These are phyloP conservation scores for Ellobius talpinus DNA, from an alignment of 2,113 vertebrate species.

Conservation along the genomic window DNA sequence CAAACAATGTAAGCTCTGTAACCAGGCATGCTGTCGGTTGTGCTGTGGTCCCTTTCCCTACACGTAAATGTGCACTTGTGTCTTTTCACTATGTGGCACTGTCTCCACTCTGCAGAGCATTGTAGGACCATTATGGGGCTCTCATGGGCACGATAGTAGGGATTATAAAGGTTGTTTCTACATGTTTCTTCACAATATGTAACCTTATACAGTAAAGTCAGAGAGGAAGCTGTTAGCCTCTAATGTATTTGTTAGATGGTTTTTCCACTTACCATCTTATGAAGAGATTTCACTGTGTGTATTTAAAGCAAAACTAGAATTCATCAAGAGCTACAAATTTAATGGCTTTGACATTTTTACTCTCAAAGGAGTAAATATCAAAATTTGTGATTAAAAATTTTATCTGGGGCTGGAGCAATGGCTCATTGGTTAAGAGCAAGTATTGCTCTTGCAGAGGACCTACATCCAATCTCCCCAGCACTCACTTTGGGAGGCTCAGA, in stretches of 20 bases:
- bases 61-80: constrained; percentile 15
- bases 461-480: too few species aligned
- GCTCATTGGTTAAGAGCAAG: not conserved
- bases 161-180: constrained; percentile 31
- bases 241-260: not conserved
- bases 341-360: not conserved
- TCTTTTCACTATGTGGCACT: not conserved
- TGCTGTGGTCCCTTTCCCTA: not conserved
- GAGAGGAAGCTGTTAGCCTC: not conserved
- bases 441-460: not conserved
- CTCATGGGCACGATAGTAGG: not conserved
- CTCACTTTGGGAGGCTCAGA: not conserved
- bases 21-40: not conserved
- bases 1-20: constrained; percentile 70
- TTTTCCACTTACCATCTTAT: not conserved
- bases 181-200: not conserved
- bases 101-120: not conserved
- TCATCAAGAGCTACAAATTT: not conserved
- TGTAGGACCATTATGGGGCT: constrained; percentile 51
- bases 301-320: constrained; percentile 33
- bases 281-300: not conserved
- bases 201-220: not conserved
- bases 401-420: not conserved
- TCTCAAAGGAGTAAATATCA: not conserved
- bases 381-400: not conserved